Base-by-base conservation (phyloP, 2,888 invertebrate genomes). In the Heliconius charithonia region DNA sequence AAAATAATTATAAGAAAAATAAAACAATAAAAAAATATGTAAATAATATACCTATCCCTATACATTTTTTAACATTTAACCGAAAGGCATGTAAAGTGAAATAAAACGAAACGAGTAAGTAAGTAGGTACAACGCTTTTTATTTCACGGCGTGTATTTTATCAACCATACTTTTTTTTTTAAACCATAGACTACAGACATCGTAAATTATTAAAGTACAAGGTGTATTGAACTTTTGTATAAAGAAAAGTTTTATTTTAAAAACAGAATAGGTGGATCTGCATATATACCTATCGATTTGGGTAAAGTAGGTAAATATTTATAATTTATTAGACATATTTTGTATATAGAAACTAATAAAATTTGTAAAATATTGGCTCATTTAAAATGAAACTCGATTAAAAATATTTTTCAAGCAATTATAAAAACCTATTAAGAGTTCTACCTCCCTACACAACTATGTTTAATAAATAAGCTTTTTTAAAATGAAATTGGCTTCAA, bases 141-240 rank as follows among this genome's bases (percentile, higher is more conserved):
- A 67, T 67, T 67, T 41, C 25, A 69, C 37, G 67, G 37, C 67
- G 41, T 69, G 67, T 22, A 69, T 69, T 69, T 69, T 69, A 69
- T 41, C 41, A 69, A 25, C 41, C 41, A 69, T 41, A 41, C n/a
- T 41, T 25, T 41, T 69, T n/a, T 69, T 69, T 41, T 25, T 25
- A n/a, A 69, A 69, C 41, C 41, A 69, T 69, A 69, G 67, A 41
- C 67, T 69, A 69, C 67, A 69, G 41, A 69, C 67, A 25, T 69
- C 41, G 67, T 69, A 69, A 69, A 41, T 41, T 69, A 69, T 69
- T 25, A 37, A 69, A 16, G 67, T 41, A 69, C 41, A 69, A 69
- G 67, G 67, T 69, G 67, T 69, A 69, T 69, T 69, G 41, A 69
- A 69, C 67, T 41, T 69, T 69, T 25, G 25, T 41, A 25, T 25